Percentiles rank a stretch among this genome's conserved stretches.
phyloP scores from a whole-genome alignment of 1,140 invertebrate species.

The Thaumatotibia leucotreta region DNA sequence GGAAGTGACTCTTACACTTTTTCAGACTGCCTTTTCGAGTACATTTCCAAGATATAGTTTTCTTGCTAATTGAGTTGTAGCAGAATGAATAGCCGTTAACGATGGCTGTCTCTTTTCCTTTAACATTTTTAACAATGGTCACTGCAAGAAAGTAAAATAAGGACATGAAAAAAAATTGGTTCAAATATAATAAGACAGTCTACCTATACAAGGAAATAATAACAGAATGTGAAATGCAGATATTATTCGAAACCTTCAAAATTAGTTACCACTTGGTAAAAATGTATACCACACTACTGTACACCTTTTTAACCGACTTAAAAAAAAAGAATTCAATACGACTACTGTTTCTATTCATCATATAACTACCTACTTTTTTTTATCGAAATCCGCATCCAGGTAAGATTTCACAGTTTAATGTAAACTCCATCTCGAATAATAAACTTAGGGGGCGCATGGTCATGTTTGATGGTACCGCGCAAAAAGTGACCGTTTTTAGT shows the following conservation, averaged over 20 bases:
- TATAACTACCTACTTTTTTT: too few relatives aligned
- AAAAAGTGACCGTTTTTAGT: too few relatives aligned
- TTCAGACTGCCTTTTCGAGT: not conserved
- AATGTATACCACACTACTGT: too few relatives aligned
- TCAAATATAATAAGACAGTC: not conserved
- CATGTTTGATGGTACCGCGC: too few relatives aligned
- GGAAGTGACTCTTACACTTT: not conserved
- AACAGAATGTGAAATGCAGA: too few relatives aligned
- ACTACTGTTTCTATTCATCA: too few relatives aligned
- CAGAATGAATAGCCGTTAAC: slow-evolving; percentile 24
- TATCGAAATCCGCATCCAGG: too few relatives aligned
- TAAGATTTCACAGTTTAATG: not conserved
- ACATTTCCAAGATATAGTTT: not conserved
- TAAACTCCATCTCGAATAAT: slow-evolving; percentile 22
- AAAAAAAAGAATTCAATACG: not conserved
- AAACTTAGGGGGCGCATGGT: too few relatives aligned
- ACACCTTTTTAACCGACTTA: too few relatives aligned
- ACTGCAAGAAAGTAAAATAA: not conserved
- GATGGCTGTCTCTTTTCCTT: not conserved
- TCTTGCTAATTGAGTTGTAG: not conserved
- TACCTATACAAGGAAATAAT: too few relatives aligned
- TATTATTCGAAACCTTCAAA: too few relatives aligned
- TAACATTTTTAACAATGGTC: not conserved
- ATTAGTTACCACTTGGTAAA: too few relatives aligned
- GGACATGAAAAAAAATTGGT: not conserved